Evolutionary conservation across 2,797 vertebrate genomes (phyloP), one percentile per base, ranked within the genome.

Genomic region (Alca torda): DNA sequence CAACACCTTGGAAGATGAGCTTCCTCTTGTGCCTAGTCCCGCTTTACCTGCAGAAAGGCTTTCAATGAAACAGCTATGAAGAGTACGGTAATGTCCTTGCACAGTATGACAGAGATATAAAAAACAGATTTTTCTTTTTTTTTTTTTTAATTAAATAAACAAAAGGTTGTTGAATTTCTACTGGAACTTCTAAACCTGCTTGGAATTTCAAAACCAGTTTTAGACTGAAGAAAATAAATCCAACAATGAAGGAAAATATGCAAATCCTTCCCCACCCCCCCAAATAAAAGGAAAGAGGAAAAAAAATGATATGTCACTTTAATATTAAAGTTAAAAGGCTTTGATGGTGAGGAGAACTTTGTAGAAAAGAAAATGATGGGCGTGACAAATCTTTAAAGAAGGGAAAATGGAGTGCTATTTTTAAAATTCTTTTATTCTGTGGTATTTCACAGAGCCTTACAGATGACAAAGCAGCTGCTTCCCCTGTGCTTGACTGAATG

Each of bases 381-480:
- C 33, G 41, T 90, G 84, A 96, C 79, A 96, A 94, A 96, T 78
- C 93, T 95, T 95, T 85, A 93, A 93, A 96, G 90, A 82, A 68
- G 17, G 46, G 70, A 85, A 96, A 95, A 90, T 54, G 68, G 69
- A 93, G 25, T 69, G 53, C 93, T 96, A 95, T 96, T 96, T 97
- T 85, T 9, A 96, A 93, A 90, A 69, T 78, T 85, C 72, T 77
- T 94, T 91, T 94, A 28, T 94, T 95, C 94, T 72, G 60, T 85
- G 78, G 57, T 75, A 83, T 94, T 95, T 96, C 89, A 75, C 50
- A 85, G 91, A 95, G 56, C 56, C 63, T 95, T 87, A 73, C 21
- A 83, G 84, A 95, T 89, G 93, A 96, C 81, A 95, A 94, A 92
- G 93, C 81, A 95, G 75, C 94, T 95, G 88, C 90, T 94, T 91